A percentile compares a stretch with the other conserved stretches of the same genome.
phyloP scores from a whole-genome alignment of 1,140 invertebrate genomes.

The Zaprionus vittiger region DNA sequence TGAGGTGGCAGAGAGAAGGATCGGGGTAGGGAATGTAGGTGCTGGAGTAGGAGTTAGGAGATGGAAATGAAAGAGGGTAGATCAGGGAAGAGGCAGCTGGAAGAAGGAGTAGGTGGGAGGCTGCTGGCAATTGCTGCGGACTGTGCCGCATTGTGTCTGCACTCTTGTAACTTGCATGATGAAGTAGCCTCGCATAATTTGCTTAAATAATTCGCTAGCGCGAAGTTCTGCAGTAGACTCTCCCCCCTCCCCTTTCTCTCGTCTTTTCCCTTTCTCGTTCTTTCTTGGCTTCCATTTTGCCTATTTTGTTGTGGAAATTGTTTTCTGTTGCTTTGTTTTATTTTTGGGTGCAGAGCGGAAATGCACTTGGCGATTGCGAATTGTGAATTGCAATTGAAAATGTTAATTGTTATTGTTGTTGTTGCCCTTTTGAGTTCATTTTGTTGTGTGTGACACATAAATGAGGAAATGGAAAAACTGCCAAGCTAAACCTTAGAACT shows the following conservation, averaged over 20 bases:
- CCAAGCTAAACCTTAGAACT: conserved; percentile 8
- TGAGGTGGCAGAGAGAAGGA: conserved; percentile 2
- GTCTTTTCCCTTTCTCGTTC: neutral
- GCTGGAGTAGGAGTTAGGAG: neutral
- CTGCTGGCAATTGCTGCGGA: neutral
- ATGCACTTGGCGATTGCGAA: conserved; percentile 30
- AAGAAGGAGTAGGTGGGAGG: neutral
- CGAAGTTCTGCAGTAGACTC: conserved; percentile 11
- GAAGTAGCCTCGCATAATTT: conserved; percentile 50
- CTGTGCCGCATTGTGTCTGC: conserved; percentile 7
- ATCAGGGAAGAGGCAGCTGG: neutral
- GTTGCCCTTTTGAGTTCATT: conserved; percentile 20
- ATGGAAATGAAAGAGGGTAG: neutral
- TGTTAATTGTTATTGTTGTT: conserved; percentile 43
- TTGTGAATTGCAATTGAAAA: conserved; percentile 41
- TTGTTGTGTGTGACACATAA: conserved; percentile 16
- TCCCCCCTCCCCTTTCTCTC: neutral
- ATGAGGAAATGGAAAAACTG: conserved; percentile 33
- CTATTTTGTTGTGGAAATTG: conserved; percentile 20
- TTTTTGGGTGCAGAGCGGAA: conserved; percentile 26
- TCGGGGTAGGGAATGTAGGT: neutral
- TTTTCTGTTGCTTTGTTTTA: conserved; percentile 6
- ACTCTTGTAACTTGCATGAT: conserved; percentile 22
- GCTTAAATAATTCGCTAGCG: conserved; percentile 47
- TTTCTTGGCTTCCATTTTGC: neutral